A percentile compares a stretch with the other conserved stretches of the same genome.
phyloP scores from a whole-genome alignment of 2,888 invertebrate species.

The Conistra vaccinii region DNA sequence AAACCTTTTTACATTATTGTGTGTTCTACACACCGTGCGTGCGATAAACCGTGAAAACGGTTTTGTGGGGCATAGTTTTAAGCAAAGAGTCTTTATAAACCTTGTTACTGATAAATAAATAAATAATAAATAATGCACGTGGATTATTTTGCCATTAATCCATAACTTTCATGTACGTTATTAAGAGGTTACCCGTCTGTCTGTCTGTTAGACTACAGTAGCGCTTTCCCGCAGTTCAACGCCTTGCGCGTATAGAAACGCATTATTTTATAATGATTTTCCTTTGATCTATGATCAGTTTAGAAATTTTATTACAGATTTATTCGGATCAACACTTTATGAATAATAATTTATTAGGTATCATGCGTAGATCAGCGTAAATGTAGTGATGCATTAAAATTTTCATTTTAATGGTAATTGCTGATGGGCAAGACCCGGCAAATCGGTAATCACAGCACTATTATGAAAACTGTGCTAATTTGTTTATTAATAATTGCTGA shows the following conservation, averaged over 20 bases:
- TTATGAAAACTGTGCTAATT: not conserved
- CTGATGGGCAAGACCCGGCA: not conserved
- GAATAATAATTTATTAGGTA: not conserved
- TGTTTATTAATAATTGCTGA: not conserved
- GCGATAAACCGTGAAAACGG: too few relatives aligned
- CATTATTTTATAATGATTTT: slow-evolving; percentile 27
- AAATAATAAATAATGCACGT: too few relatives aligned
- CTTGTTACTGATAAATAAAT: too few relatives aligned
- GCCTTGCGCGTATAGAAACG: slow-evolving; percentile 27
- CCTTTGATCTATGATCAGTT: slow-evolving; percentile 24
- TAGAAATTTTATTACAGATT: slow-evolving; percentile 27
- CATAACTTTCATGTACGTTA: slow-evolving; percentile 9
- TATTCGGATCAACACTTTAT: slow-evolving; percentile 6
- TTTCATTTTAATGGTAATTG: not conserved
- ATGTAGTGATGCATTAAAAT: not conserved
- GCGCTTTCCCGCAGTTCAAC: slow-evolving; percentile 35
- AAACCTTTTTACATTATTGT: too few relatives aligned
- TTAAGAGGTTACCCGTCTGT: not conserved
- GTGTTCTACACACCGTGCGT: too few relatives aligned
- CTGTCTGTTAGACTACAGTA: not conserved
- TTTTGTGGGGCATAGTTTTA: too few relatives aligned
- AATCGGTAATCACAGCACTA: not conserved
- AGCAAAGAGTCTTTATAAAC: too few relatives aligned
- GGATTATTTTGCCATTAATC: not conserved
- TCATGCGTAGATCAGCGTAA: too few relatives aligned